Percentiles rank a stretch among this genome's conserved stretches.
Evolutionary conservation across 92 coral and sea anemone genomes (phyloP).

Genomic region (Phenganax stokvisi): DNA sequence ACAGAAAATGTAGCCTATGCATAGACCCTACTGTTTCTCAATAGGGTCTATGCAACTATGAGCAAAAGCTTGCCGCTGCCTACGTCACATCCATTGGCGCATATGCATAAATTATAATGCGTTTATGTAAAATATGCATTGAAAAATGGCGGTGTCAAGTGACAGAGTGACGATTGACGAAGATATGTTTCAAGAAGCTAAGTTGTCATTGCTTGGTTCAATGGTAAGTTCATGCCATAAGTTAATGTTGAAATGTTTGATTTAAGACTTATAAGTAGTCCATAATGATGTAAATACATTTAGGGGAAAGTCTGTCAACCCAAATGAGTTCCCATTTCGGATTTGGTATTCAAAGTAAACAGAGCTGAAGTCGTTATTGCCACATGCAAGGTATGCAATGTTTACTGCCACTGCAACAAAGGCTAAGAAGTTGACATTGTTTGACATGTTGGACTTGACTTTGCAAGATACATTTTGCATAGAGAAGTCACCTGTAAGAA

Average conservation of each 20-base stretch:
- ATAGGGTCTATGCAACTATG: too few relatives aligned
- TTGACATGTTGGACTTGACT: slow-evolving; percentile 17
- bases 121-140: too few relatives aligned
- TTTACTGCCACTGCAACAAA: slow-evolving; percentile 23
- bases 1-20: too few relatives aligned
- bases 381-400: slow-evolving; percentile 4
- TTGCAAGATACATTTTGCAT: slow-evolving; percentile 20
- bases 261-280: not conserved
- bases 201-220: slow-evolving; percentile 24
- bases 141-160: too few relatives aligned
- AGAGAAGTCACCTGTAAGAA: slow-evolving; percentile 22
- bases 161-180: too few relatives aligned
- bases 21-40: too few relatives aligned
- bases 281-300: not conserved
- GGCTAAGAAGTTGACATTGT: slow-evolving; percentile 1
- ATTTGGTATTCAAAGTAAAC: slow-evolving; percentile 3
- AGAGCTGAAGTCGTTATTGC: slow-evolving; percentile 15
- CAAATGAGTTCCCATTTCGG: slow-evolving; percentile 15
- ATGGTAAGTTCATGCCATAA: not conserved
- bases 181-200: too few relatives aligned
- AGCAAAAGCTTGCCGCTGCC: too few relatives aligned
- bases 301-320: slow-evolving; percentile 13
- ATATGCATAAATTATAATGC: too few relatives aligned
- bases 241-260: not conserved
- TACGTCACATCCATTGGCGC: too few relatives aligned